These are phyloP conservation scores for Caenorhabditis sp. DNA, from an alignment of 2,888 invertebrate species.

Conservation along the genomic window DNA sequence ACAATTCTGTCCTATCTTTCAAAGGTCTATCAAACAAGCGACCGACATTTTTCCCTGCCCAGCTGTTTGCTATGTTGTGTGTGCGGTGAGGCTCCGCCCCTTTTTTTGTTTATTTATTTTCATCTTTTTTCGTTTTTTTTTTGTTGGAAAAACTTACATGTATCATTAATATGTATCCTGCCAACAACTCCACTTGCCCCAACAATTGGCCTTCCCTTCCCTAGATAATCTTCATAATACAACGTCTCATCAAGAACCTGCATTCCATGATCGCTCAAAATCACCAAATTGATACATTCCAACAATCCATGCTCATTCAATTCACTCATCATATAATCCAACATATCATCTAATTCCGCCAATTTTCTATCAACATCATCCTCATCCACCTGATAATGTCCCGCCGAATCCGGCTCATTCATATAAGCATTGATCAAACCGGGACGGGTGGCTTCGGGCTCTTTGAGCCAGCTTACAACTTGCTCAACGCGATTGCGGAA, in stretches of 20 bases:
- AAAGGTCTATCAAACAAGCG: no score
- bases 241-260: slow-evolving; percentile 50
- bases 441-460: slow-evolving; percentile 50
- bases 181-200: slow-evolving; percentile 61
- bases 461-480: slow-evolving; percentile 51
- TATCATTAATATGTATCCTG: slow-evolving; percentile 56
- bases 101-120: no score
- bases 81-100: no score
- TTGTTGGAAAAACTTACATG: no score
- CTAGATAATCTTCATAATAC: slow-evolving; percentile 47
- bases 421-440: slow-evolving; percentile 65
- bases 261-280: slow-evolving; percentile 68
- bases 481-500: slow-evolving; percentile 59
- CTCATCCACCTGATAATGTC: slow-evolving; percentile 49
- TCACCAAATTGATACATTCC: slow-evolving; percentile 63
- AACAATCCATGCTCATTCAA: slow-evolving; percentile 52
- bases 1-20: not conserved
- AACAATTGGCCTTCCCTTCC: slow-evolving; percentile 48
- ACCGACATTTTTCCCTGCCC: no score
- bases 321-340: slow-evolving; percentile 57
- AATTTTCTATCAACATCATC: slow-evolving; percentile 32
- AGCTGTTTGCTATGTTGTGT: no score
- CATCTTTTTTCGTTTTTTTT: no score
- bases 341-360: slow-evolving; percentile 48
- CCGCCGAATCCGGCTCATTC: slow-evolving; percentile 64